Evolutionary conservation across 1,140 invertebrate species (phyloP), one percentile per base, ranked within the genome.

Genomic region (Drosophila prosaltans): DNA sequence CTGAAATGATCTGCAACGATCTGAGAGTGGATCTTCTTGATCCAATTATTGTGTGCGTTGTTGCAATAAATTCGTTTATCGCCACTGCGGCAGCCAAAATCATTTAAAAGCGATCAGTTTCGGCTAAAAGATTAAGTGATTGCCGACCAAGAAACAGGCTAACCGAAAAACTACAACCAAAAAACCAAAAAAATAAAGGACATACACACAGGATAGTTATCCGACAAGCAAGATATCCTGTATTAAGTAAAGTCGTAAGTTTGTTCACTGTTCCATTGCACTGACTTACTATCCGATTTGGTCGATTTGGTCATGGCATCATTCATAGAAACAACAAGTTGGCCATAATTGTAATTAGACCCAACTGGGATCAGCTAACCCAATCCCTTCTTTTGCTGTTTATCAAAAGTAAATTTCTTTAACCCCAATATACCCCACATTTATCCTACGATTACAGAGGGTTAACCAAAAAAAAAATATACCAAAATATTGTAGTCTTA

Each of bases 41-140:
- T 78, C 84, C 86, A 90, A 90, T 90, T 90, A 90, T 82, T 86
- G 79, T 85, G 65, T 90, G 86, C 85, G 81, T 80, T 86, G 86
- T 86, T 90, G 86, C 88, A 90, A 90, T 90, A 90, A 90, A 90
- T 90, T 90, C 86, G 86, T 90, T 90, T 90, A 90, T 90, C 86
- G 86, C 86, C 86, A 24, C 72, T 59, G 69, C 82, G 76, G 76
- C 80, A 86, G 83, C 84, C 76, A 81, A 89, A 89, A 81, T 89
- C 84, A 84, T 89, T 89, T 89, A 89, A 89, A 80, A 79, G 85
- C 80, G 85, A 89, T 89, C 84, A 70, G 62, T 64, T 82, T 76
- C 54, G 36, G 58, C 39, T 61, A 45, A 55, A 55, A 77, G 72
- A 81, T 76, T 68, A 51, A 71, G 77, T 72, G 60, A 77, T 77